Conservation (phyloP, 1,140 invertebrate species). For the Drosophila virilis region DNA sequence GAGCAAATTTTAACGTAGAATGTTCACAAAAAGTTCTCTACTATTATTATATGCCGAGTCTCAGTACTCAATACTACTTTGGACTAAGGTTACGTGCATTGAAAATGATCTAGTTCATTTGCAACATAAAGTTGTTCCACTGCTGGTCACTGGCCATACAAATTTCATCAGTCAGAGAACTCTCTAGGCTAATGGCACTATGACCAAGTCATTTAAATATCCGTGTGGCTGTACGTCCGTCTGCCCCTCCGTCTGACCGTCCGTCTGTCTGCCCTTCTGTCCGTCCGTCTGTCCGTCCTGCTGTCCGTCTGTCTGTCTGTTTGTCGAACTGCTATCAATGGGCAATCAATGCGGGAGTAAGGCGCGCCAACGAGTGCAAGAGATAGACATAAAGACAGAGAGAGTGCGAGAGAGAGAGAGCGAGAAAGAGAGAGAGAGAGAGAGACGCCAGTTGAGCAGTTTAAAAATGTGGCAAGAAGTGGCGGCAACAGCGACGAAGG, state of each 20-base stretch:
- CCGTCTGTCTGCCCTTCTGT: too few relatives aligned
- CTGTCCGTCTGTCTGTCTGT: background rate
- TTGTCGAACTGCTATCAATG: constrained; percentile 50
- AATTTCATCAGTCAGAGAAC: constrained; percentile 4
- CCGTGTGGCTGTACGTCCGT: background rate
- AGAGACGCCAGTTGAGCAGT: constrained; percentile 22
- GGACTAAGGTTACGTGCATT: too few relatives aligned
- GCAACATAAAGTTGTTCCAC: background rate
- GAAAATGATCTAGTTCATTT: too few relatives aligned
- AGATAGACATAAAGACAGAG: constrained; percentile 5
- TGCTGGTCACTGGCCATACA: constrained; percentile 10
- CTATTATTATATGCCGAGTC: too few relatives aligned
- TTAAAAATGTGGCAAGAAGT: constrained; percentile 34
- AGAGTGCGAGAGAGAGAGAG: background rate
- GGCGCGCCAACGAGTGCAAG: constrained; percentile 3
- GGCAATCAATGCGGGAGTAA: constrained; percentile 45
- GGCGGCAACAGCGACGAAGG: constrained; percentile 8
- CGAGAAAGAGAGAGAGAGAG: background rate
- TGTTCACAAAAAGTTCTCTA: too few relatives aligned
- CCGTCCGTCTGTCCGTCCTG: too few relatives aligned
- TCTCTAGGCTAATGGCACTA: constrained; percentile 32
- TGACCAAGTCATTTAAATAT: constrained; percentile 25
- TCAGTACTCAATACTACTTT: too few relatives aligned
- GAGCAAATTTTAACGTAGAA: too few relatives aligned
- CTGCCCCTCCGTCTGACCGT: too few relatives aligned